phyloP scores from a whole-genome alignment of 2,888 invertebrate genomes.

The Tachystola acroxantha region DNA sequence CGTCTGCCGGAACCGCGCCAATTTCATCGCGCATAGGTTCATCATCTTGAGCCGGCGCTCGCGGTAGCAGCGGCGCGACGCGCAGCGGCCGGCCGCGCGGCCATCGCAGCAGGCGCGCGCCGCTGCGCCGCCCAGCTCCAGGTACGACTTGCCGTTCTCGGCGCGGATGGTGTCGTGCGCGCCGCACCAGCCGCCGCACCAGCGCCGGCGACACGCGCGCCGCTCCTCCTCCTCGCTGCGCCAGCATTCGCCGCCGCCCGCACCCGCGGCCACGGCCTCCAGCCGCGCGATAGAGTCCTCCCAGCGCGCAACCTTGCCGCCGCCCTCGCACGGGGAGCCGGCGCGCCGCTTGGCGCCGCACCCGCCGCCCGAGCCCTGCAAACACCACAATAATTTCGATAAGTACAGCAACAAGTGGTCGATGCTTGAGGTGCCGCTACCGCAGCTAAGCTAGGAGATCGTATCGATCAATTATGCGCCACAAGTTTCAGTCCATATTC shows the following conservation, averaged over 20 bases:
- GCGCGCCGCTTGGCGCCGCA: slow-evolving; percentile 76
- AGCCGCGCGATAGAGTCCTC: slow-evolving; percentile 71
- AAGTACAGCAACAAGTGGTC: slow-evolving; percentile 6
- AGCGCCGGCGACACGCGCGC: slow-evolving; percentile 74
- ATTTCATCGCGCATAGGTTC: slow-evolving; percentile 94
- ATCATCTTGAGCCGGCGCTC: slow-evolving; percentile 92
- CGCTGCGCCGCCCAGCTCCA: slow-evolving; percentile 88
- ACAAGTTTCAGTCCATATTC: background rate
- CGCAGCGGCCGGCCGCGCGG: slow-evolving; percentile 85
- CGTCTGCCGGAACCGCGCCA: slow-evolving; percentile 91
- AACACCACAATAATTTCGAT: slow-evolving; percentile 26
- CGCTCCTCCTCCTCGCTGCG: slow-evolving; percentile 75
- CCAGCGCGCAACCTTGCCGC: slow-evolving; percentile 74
- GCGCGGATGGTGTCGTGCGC: slow-evolving; percentile 90
- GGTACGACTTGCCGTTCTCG: slow-evolving; percentile 93
- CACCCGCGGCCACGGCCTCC: slow-evolving; percentile 79
- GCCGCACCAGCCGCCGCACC: slow-evolving; percentile 76
- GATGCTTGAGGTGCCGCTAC: background rate
- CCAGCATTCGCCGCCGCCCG: slow-evolving; percentile 80
- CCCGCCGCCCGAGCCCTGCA: slow-evolving; percentile 75
- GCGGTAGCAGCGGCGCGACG: slow-evolving; percentile 89
- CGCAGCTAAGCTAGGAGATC: slow-evolving; percentile 3
- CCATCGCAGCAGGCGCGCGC: slow-evolving; percentile 89
- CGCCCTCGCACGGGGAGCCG: slow-evolving; percentile 70
- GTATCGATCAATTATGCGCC: slow-evolving; percentile 4